Evolutionary conservation across 2,113 vertebrate genomes (phyloP).

Genomic region (Apteryx mantelli): DNA sequence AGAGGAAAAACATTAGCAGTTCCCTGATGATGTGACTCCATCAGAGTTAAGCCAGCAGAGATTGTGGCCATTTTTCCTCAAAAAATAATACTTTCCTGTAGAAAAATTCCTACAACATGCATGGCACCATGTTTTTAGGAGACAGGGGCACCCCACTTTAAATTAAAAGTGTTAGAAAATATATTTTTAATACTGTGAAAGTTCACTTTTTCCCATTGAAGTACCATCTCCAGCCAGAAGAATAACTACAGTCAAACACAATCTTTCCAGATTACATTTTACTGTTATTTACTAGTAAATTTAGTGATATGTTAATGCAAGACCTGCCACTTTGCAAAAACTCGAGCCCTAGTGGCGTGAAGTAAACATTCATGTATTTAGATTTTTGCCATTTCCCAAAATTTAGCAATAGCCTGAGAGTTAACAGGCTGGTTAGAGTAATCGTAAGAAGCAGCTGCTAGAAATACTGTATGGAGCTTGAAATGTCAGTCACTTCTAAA

Average conservation of each 20-base stretch:
- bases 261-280: neutral
- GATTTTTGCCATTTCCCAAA: neutral
- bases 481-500: slow-evolving; percentile 17
- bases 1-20: neutral
- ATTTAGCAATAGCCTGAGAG: slow-evolving; percentile 44
- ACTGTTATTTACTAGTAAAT: neutral
- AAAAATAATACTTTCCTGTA: neutral
- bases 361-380: slow-evolving; percentile 46
- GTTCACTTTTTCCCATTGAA: neutral
- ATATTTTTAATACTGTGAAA: neutral
- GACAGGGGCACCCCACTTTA: neutral
- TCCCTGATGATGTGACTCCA: neutral
- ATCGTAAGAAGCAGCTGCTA: slow-evolving; percentile 30
- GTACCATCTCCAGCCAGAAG: neutral
- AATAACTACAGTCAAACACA: neutral
- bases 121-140: neutral
- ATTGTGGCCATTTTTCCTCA: neutral
- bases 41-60: neutral
- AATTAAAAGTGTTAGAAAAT: neutral
- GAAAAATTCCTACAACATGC: neutral
- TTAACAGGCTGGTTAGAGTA: slow-evolving; percentile 19
- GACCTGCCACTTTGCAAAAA: neutral
- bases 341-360: neutral
- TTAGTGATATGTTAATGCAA: neutral
- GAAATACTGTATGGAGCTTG: neutral